phyloP scores from a whole-genome alignment of 2,888 invertebrate genomes.

The Drosophila sordidula region DNA sequence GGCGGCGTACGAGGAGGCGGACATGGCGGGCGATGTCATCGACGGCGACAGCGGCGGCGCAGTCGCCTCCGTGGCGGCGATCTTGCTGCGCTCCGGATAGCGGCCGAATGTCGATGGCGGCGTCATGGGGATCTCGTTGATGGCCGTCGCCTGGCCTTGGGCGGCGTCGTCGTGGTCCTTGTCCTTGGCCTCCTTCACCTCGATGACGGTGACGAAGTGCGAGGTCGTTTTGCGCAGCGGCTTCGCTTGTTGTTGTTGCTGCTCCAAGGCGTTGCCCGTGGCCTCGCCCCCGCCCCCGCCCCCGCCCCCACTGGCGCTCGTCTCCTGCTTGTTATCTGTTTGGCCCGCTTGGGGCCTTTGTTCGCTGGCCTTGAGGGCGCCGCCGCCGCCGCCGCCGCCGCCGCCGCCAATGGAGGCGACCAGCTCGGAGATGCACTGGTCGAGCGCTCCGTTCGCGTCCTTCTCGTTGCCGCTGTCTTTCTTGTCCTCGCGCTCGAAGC shows the following conservation, averaged over 20 bases:
- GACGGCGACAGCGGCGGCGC: slow-evolving; percentile 84
- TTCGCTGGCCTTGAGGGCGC: slow-evolving; percentile 50
- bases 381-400: slow-evolving; percentile 1
- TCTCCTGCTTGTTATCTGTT: slow-evolving; percentile 32
- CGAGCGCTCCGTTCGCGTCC: slow-evolving; percentile 84
- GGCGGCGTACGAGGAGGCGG: slow-evolving; percentile 84
- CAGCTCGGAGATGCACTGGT: slow-evolving; percentile 90
- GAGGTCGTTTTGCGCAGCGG: slow-evolving; percentile 76
- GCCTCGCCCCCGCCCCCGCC: neutral
- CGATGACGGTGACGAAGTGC: slow-evolving; percentile 94
- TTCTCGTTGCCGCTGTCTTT: slow-evolving; percentile 84
- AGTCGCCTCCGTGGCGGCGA: slow-evolving; percentile 69
- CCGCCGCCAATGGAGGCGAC: slow-evolving; percentile 85
- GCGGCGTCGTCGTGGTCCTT: slow-evolving; percentile 69
- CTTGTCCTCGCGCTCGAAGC: slow-evolving; percentile 80
- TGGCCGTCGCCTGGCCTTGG: neutral
- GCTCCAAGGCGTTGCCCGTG: slow-evolving; percentile 11
- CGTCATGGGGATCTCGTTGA: slow-evolving; percentile 31
- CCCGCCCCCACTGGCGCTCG: neutral
- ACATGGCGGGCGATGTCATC: slow-evolving; percentile 84
- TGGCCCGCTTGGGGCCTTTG: slow-evolving; percentile 35
- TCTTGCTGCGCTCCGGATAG: slow-evolving; percentile 76
- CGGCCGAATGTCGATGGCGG: slow-evolving; percentile 82
- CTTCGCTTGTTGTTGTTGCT: slow-evolving; percentile 35
- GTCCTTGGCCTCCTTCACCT: slow-evolving; percentile 91